These are phyloP conservation scores for Rhizoglyphus robini DNA, from an alignment of 1,140 invertebrate species.

Conservation along the genomic window DNA sequence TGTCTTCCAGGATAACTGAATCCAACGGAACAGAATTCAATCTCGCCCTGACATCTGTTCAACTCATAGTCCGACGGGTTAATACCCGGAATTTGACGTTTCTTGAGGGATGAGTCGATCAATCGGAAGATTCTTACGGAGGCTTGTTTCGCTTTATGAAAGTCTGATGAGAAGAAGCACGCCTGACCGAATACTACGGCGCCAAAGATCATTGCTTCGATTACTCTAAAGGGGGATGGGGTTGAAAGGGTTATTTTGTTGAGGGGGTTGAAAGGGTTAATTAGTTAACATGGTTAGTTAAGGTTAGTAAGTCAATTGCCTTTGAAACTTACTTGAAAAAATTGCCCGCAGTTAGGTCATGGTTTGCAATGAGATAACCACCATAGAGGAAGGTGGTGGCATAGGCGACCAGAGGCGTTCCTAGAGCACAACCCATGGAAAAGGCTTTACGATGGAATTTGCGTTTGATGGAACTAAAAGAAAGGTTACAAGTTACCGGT, in stretches of 20 bases:
- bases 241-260: too few species aligned
- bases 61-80: too few species aligned
- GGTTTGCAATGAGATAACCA: neutral
- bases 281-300: slow-evolving; percentile 45
- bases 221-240: too few species aligned
- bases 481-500: too few species aligned
- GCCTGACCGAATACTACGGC: slow-evolving; percentile 73
- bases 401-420: neutral
- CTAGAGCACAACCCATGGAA: neutral
- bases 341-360: neutral
- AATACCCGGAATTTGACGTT: too few species aligned
- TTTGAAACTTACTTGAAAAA: neutral
- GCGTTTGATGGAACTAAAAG: slow-evolving; percentile 21
- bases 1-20: too few species aligned
- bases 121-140: slow-evolving; percentile 39
- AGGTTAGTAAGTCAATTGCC: neutral
- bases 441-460: slow-evolving; percentile 44
- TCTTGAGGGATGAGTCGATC: too few species aligned
- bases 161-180: slow-evolving; percentile 69
- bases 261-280: slow-evolving; percentile 64
- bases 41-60: too few species aligned
- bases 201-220: too few species aligned
- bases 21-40: too few species aligned
- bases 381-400: neutral
- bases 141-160: slow-evolving; percentile 63